Conservation (phyloP, 2,888 invertebrate species). For the Polydrusus cervinus region DNA sequence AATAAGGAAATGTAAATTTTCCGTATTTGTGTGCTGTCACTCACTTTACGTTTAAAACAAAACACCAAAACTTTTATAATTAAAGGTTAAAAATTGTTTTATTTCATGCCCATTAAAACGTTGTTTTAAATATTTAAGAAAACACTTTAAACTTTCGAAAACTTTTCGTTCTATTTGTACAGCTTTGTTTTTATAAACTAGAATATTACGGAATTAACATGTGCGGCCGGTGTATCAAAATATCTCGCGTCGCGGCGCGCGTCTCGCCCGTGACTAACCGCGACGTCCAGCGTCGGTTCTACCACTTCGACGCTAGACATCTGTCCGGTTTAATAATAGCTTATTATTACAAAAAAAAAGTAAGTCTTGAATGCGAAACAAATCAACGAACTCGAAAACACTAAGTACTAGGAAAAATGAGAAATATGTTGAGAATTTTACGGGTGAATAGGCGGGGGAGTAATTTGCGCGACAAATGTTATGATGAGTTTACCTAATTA, state of each 20-base stretch:
- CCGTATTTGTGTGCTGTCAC: too few species aligned
- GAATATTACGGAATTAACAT: slow-evolving; percentile 48
- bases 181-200: slow-evolving; percentile 45
- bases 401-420: slow-evolving; percentile 1
- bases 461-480: background rate
- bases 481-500: background rate
- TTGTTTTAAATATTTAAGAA: slow-evolving; percentile 2
- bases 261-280: slow-evolving; percentile 49
- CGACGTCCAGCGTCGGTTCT: slow-evolving; percentile 48
- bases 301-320: slow-evolving; percentile 42
- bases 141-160: slow-evolving; percentile 25
- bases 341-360: slow-evolving; percentile 17
- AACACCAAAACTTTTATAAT: too few species aligned
- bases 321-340: slow-evolving; percentile 44
- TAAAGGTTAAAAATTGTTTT: too few species aligned
- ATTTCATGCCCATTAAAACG: background rate
- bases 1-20: too few species aligned
- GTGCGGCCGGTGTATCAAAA: slow-evolving; percentile 37
- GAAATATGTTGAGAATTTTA: background rate
- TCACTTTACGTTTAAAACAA: too few species aligned
- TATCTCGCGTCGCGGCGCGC: slow-evolving; percentile 50
- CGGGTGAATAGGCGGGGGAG: background rate
- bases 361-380: slow-evolving; percentile 9
- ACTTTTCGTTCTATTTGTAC: slow-evolving; percentile 31
- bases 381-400: slow-evolving; percentile 13